Percentiles rank a stretch among this genome's conserved stretches.
Evolutionary conservation across 2,797 vertebrate species (phyloP).

Genomic region (Brachyalestes nurse): DNA sequence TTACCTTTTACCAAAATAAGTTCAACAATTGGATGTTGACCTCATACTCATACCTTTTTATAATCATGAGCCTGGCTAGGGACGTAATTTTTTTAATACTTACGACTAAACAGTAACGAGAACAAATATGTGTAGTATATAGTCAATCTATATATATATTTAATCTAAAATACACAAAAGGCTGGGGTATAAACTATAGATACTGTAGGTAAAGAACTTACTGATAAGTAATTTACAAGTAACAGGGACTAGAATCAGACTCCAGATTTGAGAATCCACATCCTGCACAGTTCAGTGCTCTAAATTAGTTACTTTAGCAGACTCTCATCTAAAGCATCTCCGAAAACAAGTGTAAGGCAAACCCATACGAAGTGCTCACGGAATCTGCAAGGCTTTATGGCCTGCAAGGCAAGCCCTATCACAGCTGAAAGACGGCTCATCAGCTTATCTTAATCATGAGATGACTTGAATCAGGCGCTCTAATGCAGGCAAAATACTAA

Average conservation of each 20-base stretch:
- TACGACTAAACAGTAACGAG: no score
- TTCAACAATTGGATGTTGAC: neutral
- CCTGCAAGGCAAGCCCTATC: neutral
- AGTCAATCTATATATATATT: no score
- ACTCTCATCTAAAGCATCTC: neutral
- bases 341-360: neutral
- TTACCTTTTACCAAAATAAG: neutral
- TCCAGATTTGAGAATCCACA: neutral
- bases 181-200: no score
- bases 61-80: neutral
- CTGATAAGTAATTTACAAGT: no score
- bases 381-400: neutral
- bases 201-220: no score
- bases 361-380: neutral
- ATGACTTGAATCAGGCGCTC: neutral
- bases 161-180: no score
- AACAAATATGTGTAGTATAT: no score
- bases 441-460: neutral
- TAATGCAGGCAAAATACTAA: neutral
- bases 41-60: neutral
- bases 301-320: neutral
- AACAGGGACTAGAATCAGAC: neutral
- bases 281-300: neutral
- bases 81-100: neutral
- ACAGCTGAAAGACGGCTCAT: neutral